Base-by-base conservation (phyloP, 2,113 vertebrate species). In the Gasterosteus aculeatus region DNA sequence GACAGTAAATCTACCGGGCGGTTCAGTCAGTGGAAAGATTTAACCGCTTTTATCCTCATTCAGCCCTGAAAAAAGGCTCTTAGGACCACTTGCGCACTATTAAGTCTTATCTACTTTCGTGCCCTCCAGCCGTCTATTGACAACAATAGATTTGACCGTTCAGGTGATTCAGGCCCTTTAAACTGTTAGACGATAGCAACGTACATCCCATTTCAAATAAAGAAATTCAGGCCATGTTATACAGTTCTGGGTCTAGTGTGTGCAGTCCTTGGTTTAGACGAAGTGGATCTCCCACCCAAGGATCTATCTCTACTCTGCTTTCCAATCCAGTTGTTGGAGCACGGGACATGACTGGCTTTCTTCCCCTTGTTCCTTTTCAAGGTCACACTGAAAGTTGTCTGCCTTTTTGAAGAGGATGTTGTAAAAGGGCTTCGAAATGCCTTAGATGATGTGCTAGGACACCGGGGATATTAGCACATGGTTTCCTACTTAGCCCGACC, bases 401-500 rank as follows among this genome's bases (percentile, higher is more conserved):
- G 26, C 14, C 64, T 29, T 58, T 33, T 33, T 35, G 12, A 57
- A 72, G 26, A 56, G 3, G 7, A 44, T 51, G 33, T 10, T 49
- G 19, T 41, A 62, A 47, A 46, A 16, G 47, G 9, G 10, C 5
- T 59, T 56, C 4, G 26, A 22, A 47, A 53, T 46, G 29, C 67
- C 60, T 60, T 44, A 63, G 46, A 41, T 65, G 47, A 62, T 58
- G 49, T 29, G 31, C 51, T 67, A 6, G 60, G 29, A 74, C 54
- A 51, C 11, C 67, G 1, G 33, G 42, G 10, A 60, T 33, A 72
- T 68, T 42, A 62, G 33, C 64, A 79, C 31, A 66, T 66, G 58
- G 16, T 72, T 39, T 85, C 42, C 42, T 67, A 49, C 29, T 70
- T 58, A 35, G 22, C n/a, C 38, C 54, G 9, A 11, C 80, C 44